Evolutionary conservation across 2,797 vertebrate species (phyloP).

Genomic region (Parauchenoglanis ngamensis): DNA sequence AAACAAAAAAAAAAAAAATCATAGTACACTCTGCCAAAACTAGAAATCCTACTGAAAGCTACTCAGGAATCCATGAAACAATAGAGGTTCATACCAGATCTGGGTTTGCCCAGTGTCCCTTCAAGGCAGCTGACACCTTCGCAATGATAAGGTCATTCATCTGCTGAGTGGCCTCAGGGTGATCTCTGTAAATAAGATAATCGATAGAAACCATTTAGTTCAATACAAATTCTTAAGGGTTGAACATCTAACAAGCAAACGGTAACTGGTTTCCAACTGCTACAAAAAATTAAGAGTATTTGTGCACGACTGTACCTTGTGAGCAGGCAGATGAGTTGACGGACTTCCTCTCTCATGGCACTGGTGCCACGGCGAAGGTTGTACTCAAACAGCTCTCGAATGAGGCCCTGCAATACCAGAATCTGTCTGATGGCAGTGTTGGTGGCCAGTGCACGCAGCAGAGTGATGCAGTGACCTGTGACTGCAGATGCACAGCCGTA

Average conservation of each 20-base stretch:
- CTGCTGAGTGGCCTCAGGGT: conserved; percentile 96
- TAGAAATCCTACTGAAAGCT: background rate
- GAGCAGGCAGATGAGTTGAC: conserved; percentile 95
- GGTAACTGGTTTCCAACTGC: background rate
- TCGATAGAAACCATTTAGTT: background rate
- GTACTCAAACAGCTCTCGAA: conserved; percentile 96
- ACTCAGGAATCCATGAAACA: background rate
- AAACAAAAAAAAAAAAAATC: background rate
- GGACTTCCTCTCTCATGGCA: conserved; percentile 93
- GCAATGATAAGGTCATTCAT: conserved; percentile 98
- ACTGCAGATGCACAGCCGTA: conserved; percentile 97
- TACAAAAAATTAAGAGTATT: background rate
- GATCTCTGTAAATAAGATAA: conserved; percentile 79
- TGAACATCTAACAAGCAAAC: background rate
- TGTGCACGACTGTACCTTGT: conserved; percentile 79
- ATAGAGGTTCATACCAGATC: conserved; percentile 82
- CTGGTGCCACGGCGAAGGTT: conserved; percentile 91
- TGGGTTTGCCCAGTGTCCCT: conserved; percentile 98
- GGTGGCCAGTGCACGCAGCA: conserved; percentile 92
- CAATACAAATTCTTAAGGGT: background rate
- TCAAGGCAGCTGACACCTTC: conserved; percentile 94
- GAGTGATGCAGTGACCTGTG: conserved; percentile 94
- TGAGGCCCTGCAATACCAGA: conserved; percentile 94
- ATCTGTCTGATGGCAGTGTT: conserved; percentile 95
- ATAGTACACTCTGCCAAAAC: background rate